Percentiles rank a stretch among this genome's conserved stretches.
Conservation (phyloP, 2,888 invertebrate species). For the Hyles lineata region DNA sequence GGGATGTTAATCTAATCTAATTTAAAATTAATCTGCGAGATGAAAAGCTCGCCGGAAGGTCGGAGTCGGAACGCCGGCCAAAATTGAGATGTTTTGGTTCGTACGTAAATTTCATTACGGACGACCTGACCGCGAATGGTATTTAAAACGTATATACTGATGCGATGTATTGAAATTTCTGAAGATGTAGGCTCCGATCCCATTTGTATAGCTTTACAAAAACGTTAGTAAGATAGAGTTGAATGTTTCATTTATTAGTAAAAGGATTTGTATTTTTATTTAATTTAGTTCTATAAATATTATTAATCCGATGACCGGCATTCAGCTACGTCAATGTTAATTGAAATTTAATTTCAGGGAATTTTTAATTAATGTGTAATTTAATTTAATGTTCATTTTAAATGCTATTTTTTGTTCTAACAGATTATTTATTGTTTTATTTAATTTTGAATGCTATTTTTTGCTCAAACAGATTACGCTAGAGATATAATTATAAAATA, state of each 20-base stretch:
- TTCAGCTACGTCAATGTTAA: no score
- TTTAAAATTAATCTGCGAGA: conserved; percentile 76
- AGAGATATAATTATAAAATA: no score
- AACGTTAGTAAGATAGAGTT: no score
- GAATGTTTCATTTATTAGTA: neutral
- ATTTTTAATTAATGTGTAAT: no score
- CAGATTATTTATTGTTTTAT: no score
- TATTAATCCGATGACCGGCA: no score
- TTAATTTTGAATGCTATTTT: no score
- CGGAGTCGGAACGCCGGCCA: conserved; percentile 45
- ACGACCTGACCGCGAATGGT: conserved; percentile 57
- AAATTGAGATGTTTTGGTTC: conserved; percentile 67
- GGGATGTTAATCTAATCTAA: conserved; percentile 74
- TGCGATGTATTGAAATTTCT: neutral
- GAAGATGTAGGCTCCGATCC: neutral
- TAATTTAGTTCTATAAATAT: no score
- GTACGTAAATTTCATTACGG: conserved; percentile 69
- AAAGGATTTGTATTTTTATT: neutral
- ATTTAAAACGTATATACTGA: conserved; percentile 56
- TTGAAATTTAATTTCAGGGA: no score
- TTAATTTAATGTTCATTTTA: no score
- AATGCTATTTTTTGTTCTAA: no score
- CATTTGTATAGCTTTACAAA: neutral
- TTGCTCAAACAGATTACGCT: no score
- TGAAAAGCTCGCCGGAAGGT: conserved; percentile 63